A percentile compares a stretch with the other conserved stretches of the same genome.
These are phyloP conservation scores for Falcaria lacertinaria DNA, from an alignment of 2,888 invertebrate genomes.

Conservation along the genomic window DNA sequence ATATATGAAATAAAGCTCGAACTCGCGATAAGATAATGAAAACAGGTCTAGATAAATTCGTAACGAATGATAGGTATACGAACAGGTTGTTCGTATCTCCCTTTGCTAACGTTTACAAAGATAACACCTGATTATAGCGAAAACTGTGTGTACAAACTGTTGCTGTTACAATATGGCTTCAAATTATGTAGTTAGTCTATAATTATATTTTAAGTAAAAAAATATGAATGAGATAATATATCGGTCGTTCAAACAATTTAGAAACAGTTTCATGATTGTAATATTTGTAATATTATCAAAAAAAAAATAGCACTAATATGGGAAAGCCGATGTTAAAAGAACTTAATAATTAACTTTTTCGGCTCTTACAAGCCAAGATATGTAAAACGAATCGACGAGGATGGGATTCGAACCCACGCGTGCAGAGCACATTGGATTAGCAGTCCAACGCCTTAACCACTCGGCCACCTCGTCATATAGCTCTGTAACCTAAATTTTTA, in stretches of 20 bases:
- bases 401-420: constrained; percentile 92
- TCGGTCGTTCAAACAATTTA: no score
- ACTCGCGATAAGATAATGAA: constrained; percentile 69
- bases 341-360: not conserved
- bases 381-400: constrained; percentile 82
- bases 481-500: constrained; percentile 27
- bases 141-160: constrained; percentile 22
- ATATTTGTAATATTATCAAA: no score
- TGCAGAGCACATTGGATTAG: constrained; percentile 93
- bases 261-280: no score
- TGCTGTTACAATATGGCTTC: no score
- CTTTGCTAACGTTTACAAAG: constrained; percentile 63
- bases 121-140: constrained; percentile 53
- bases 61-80: constrained; percentile 56
- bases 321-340: not conserved
- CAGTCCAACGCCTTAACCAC: constrained; percentile 93
- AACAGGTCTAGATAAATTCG: constrained; percentile 78
- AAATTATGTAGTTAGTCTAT: no score
- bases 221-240: no score
- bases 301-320: no score
- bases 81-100: constrained; percentile 36
- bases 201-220: no score
- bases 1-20: constrained; percentile 66
- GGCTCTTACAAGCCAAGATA: no score
- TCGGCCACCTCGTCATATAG: constrained; percentile 87